Percentiles rank a stretch among this genome's conserved stretches.
phyloP scores from a whole-genome alignment of 2,888 invertebrate species.

The Phyllotreta cruciferae region DNA sequence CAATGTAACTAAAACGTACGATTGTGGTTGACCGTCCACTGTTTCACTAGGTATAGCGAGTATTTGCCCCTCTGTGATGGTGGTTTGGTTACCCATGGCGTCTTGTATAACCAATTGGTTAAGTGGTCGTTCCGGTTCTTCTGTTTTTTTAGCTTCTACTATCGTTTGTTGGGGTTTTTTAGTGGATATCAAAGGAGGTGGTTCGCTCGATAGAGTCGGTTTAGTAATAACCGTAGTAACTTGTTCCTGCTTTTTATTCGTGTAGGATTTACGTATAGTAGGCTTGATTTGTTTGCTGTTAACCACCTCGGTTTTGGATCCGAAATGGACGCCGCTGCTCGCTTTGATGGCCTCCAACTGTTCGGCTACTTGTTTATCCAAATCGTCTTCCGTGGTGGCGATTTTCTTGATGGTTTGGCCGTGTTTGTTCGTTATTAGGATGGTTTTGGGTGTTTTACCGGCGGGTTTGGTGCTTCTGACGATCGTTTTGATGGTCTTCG shows the following conservation, averaged over 20 bases:
- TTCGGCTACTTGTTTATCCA: conserved; percentile 51
- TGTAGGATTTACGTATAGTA: conserved; percentile 32
- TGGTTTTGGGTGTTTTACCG: conserved; percentile 52
- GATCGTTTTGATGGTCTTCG: conserved; percentile 26
- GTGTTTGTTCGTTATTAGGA: conserved; percentile 57
- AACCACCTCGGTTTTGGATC: conserved; percentile 15
- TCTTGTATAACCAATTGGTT: conserved; percentile 60
- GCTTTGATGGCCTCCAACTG: conserved; percentile 59
- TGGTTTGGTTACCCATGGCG: conserved; percentile 58
- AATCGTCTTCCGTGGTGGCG: conserved; percentile 43
- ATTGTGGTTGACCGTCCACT: conserved; percentile 74
- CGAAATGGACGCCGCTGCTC: conserved; percentile 42
- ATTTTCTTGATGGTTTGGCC: conserved; percentile 57
- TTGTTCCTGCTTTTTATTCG: conserved; percentile 40
- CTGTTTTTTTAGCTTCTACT: conserved; percentile 32
- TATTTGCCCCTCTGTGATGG: conserved; percentile 69
- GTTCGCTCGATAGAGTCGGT: neutral
- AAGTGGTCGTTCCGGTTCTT: conserved; percentile 46
- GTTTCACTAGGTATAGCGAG: conserved; percentile 74
- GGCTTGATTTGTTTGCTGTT: conserved; percentile 22
- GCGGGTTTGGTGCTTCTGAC: conserved; percentile 26
- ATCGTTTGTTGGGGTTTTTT: neutral
- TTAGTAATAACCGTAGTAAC: conserved; percentile 12
- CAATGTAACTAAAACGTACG: conserved; percentile 76
- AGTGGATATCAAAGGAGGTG: conserved; percentile 15